Evolutionary conservation across 2,113 vertebrate species (phyloP).

Genomic region (Bubo bubo): DNA sequence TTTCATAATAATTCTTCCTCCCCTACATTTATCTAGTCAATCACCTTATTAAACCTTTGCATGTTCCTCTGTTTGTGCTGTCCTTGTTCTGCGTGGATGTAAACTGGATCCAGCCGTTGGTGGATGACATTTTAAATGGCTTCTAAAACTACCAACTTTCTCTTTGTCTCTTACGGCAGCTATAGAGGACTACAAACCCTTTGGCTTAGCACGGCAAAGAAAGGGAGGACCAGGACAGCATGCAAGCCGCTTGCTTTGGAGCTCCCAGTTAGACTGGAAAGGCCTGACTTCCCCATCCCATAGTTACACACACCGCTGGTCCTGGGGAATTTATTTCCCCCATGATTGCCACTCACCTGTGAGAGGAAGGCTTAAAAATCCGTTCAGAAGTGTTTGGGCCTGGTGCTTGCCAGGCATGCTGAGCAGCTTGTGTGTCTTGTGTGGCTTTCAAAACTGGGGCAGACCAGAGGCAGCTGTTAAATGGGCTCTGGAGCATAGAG

Average conservation of each 20-base stretch:
- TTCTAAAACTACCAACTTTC: neutral
- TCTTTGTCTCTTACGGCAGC: neutral
- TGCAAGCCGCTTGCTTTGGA: neutral
- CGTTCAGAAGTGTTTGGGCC: neutral
- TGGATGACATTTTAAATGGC: neutral
- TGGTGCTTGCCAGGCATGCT: accelerated
- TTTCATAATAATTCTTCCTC: neutral
- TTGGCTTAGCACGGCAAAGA: neutral
- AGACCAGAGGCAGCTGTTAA: neutral
- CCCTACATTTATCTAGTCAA: neutral
- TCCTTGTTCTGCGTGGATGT: neutral
- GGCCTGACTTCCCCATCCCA: neutral
- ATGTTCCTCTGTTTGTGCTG: neutral
- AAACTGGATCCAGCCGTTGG: neutral
- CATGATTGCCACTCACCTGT: neutral
- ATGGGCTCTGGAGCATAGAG: neutral
- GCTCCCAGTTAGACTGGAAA: neutral
- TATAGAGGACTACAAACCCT: neutral
- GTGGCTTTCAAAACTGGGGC: neutral
- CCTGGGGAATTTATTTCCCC: neutral
- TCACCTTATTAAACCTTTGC: neutral
- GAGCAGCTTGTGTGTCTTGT: neutral
- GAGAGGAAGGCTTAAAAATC: neutral
- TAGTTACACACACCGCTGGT: neutral
- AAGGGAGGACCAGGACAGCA: neutral